Evolutionary conservation across 2,113 vertebrate genomes (phyloP).

Genomic region (Pagrus major): DNA sequence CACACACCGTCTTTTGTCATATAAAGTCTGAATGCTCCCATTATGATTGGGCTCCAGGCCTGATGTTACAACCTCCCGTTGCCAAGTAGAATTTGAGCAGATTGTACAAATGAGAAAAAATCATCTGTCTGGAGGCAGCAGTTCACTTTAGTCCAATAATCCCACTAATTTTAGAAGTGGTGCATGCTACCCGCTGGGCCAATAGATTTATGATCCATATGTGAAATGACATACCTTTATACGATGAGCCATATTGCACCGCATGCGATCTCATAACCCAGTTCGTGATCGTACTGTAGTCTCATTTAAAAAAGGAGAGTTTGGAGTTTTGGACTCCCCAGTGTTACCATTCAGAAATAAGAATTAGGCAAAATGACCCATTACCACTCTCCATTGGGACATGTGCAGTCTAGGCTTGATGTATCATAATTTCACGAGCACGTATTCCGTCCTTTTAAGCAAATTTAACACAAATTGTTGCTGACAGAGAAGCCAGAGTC

Average conservation of each 20-base stretch:
- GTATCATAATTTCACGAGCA: constrained; percentile 16
- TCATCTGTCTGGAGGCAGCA: constrained; percentile 69
- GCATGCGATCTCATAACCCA: constrained; percentile 31
- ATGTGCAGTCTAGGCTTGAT: constrained; percentile 14
- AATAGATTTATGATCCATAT: constrained; percentile 68
- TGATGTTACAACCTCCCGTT: constrained; percentile 78
- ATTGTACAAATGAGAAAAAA: constrained; percentile 76
- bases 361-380: constrained; percentile 12
- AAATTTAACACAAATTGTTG: constrained; percentile 1
- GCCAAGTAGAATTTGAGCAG: constrained; percentile 77
- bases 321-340: constrained; percentile 15
- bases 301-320: constrained; percentile 14
- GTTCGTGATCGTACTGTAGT: constrained; percentile 29
- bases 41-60: constrained; percentile 75
- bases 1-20: constrained; percentile 71
- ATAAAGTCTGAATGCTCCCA: constrained; percentile 74
- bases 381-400: constrained; percentile 13
- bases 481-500: not conserved
- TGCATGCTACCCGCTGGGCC: constrained; percentile 64
- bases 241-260: constrained; percentile 21
- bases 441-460: not conserved
- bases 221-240: constrained; percentile 65
- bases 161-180: constrained; percentile 70
- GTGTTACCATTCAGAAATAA: constrained; percentile 18
- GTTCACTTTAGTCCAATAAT: constrained; percentile 70